Base-by-base conservation (phyloP, 1,140 invertebrate species). In the Drosophila prosaltans region DNA sequence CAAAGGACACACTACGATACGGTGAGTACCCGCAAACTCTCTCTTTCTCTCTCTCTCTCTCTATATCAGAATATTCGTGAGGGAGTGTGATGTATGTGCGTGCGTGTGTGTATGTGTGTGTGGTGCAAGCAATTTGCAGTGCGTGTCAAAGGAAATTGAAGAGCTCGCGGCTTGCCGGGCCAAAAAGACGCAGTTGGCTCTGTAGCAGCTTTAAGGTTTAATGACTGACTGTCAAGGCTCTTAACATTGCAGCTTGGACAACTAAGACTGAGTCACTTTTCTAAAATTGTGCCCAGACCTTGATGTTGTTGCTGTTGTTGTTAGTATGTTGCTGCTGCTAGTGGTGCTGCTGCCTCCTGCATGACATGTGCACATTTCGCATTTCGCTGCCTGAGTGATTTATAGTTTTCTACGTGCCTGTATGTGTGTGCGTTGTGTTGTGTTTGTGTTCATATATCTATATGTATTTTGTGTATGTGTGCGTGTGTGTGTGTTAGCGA, bases 1-100 rank as follows among this genome's bases (percentile, higher is more conserved):
- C 98, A 99, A 93, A 93, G 98, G 75, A 99, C 98, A 3, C 98
- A 99, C 93, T 97, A 97, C 81, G 98, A 99, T 92, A 97, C 97
- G 91, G 98, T 99, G 94, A 95, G 94, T 93, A 75, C 54, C 62
- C 40, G 57, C 55, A 57, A n/a, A 32, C 36, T 45, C 16, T 41
- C 43, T 67, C 9, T 28, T 5, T 36, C 32, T 36, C 3, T 36
- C 32, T 36, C 5, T 36, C 5, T 5, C 32, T 36, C 4, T 36
- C 6, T 36, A 36, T 36, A 24, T 51, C 21, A 26, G 21, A 9
- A 51, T 51, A 51, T 51, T 24, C 21, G 6, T 48, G 16, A 21
- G 16, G 16, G 45, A 9, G 16, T 48, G 45, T 8, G 2, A 48
- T 8, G 28, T 62, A 10, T 69, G 24, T 39, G 59, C 61, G 36